These are phyloP conservation scores for Zosterops japonicus DNA, from an alignment of 2,113 vertebrate species.

Conservation along the genomic window DNA sequence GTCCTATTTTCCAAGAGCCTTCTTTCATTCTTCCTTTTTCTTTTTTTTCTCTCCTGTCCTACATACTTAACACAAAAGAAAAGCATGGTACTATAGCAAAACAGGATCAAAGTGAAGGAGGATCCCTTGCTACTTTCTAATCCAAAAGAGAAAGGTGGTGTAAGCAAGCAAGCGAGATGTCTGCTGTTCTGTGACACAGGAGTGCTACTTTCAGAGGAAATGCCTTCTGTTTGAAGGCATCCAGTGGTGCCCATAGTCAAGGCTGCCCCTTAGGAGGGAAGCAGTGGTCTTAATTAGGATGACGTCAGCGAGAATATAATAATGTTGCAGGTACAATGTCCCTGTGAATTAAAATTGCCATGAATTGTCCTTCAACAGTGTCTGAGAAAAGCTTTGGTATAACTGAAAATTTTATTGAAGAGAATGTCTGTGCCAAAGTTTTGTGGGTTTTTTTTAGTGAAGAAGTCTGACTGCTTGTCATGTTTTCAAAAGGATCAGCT, in stretches of 20 bases:
- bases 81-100: neutral
- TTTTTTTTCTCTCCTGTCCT: neutral
- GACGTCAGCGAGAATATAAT: neutral
- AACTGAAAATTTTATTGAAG: neutral
- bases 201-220: neutral
- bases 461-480: fast-evolving
- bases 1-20: neutral
- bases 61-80: neutral
- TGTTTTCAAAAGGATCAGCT: neutral
- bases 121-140: neutral
- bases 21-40: neutral
- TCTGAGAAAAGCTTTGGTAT: neutral
- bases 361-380: neutral
- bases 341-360: neutral
- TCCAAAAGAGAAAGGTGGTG: neutral
- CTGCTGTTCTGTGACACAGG: neutral
- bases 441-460: neutral
- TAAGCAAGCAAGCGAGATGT: neutral
- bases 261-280: neutral
- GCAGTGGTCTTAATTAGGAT: neutral
- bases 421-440: neutral
- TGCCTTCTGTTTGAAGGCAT: neutral
- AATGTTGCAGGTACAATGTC: neutral
- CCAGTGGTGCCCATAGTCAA: neutral
- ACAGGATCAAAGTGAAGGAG: neutral